These are phyloP conservation scores for Chironomus striatipennis DNA, from an alignment of 1,140 invertebrate genomes.

Conservation along the genomic window DNA sequence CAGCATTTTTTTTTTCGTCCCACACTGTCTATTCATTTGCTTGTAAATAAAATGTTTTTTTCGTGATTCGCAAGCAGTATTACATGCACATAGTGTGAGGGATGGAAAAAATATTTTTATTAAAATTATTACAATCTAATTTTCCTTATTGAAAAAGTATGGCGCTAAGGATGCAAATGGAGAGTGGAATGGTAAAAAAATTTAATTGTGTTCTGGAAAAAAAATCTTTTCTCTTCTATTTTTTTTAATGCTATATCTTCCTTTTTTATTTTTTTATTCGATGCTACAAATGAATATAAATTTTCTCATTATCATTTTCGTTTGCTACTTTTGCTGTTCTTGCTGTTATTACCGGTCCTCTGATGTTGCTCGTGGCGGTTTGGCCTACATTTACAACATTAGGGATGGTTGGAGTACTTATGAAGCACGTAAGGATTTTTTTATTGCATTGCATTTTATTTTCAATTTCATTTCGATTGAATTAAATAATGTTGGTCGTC, in stretches of 20 bases:
- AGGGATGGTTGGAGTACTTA: slow-evolving; percentile 32
- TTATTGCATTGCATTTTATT: background rate
- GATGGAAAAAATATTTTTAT: background rate
- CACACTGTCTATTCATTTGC: no score
- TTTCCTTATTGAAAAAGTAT: slow-evolving; percentile 52
- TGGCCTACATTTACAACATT: no score
- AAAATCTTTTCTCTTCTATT: no score
- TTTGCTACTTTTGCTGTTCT: background rate
- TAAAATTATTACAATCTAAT: background rate
- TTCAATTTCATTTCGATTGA: no score
- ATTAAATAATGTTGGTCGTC: no score
- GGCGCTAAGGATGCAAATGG: slow-evolving; percentile 77
- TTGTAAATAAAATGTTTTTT: no score
- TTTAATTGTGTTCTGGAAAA: background rate
- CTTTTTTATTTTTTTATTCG: no score
- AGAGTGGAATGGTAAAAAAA: slow-evolving; percentile 72
- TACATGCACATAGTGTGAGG: no score
- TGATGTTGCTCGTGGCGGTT: background rate
- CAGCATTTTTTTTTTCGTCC: no score
- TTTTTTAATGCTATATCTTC: no score
- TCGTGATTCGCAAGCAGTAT: no score
- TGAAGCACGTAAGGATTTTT: slow-evolving; percentile 35
- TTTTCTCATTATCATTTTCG: background rate
- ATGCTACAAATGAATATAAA: background rate
- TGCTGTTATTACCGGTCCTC: background rate